Evolutionary conservation across 2,113 vertebrate species (phyloP).

Genomic region (Cercopithecus mona): DNA sequence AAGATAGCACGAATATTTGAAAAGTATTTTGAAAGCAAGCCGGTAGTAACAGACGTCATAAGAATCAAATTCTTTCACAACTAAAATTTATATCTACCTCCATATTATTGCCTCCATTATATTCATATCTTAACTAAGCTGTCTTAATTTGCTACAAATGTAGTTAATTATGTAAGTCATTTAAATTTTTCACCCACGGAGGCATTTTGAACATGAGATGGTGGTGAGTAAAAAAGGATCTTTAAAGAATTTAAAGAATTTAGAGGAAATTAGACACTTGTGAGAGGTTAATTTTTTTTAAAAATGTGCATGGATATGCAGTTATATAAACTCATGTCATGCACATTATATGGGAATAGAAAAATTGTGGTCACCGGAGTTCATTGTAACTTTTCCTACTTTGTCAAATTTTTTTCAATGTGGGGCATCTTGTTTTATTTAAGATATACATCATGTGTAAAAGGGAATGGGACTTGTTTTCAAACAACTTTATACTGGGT

Average conservation of each 20-base stretch:
- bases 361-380: neutral
- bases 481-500: conserved; percentile 76
- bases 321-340: conserved; percentile 17
- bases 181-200: conserved; percentile 21
- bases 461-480: conserved; percentile 67
- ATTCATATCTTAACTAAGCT: neutral
- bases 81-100: conserved; percentile 16
- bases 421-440: conserved; percentile 57
- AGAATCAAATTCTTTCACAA: neutral
- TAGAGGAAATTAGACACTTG: neutral
- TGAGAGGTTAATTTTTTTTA: neutral
- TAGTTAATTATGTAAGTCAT: conserved; percentile 35
- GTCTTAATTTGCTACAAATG: neutral
- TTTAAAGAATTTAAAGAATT: conserved; percentile 53
- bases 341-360: neutral
- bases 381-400: neutral
- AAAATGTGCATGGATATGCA: neutral
- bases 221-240: conserved; percentile 33
- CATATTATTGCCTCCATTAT: neutral
- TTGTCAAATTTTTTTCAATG: conserved; percentile 16
- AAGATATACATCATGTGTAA: conserved; percentile 55
- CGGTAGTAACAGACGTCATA: neutral
- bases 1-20: conserved; percentile 10
- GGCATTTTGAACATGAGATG: conserved; percentile 33
- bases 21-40: conserved; percentile 8